These are phyloP conservation scores for Prunella strophiata DNA, from an alignment of 2,797 vertebrate genomes.

Conservation along the genomic window DNA sequence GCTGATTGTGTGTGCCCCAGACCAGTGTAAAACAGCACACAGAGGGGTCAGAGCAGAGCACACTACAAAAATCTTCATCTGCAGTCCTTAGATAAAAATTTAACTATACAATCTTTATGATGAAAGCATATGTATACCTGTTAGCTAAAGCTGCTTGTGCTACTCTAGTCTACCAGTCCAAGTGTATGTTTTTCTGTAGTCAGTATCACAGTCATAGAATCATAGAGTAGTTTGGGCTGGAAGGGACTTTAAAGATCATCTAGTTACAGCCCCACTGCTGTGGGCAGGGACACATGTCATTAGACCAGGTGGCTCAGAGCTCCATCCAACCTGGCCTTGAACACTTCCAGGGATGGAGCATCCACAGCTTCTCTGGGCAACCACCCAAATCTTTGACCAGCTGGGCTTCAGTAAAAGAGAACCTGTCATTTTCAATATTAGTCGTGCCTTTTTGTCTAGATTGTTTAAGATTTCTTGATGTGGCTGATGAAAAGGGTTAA, in stretches of 20 bases:
- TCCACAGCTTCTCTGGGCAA: neutral
- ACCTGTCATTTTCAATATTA: neutral
- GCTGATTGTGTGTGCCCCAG: neutral
- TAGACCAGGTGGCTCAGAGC: neutral
- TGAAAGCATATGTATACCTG: neutral
- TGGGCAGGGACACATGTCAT: neutral
- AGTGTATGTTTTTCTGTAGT: neutral
- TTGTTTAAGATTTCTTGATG: neutral
- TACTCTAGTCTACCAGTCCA: neutral
- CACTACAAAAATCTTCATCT: neutral
- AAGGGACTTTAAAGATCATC: neutral
- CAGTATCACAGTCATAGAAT: neutral
- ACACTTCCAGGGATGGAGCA: neutral
- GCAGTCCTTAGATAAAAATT: neutral
- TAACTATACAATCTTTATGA: neutral
- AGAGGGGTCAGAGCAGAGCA: neutral
- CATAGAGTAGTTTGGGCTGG: neutral
- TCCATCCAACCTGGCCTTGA: neutral
- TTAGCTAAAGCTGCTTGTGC: neutral
- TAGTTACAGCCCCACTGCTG: neutral
- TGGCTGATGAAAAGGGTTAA: neutral
- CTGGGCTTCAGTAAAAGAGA: neutral
- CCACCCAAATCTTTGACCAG: neutral
- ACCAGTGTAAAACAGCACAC: neutral
- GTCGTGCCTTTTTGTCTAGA: neutral